Evolutionary conservation across 2,113 vertebrate species (phyloP), one percentile per base, ranked within the genome.

Genomic region (Corythornis cristatus): DNA sequence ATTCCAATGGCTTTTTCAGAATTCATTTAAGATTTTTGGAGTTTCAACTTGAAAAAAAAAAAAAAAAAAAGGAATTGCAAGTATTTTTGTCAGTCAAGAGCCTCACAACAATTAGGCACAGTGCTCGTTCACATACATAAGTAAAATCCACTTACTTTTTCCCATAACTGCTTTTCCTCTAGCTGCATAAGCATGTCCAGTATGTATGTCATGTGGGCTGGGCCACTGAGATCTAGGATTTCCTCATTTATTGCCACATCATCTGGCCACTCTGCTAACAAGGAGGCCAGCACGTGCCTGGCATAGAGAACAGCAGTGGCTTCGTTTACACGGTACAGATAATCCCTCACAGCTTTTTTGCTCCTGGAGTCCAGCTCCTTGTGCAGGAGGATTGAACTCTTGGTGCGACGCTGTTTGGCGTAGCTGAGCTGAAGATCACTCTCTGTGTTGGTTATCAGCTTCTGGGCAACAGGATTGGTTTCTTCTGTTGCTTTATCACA

Each of bases 171-270:
- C 91, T 98, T 99, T 89, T 99, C 99, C 95, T 99, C 99, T 56
- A 99, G 98, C 97, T 99, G 99, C 99, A 99, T 99, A 31, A 99
- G 97, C 99, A 99, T 99, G 96, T 99, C 99, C 97, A 99, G 97
- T 89, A 99, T 99, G 96, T 99, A 99, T 22, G 99, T 99, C 98
- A 99, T 99, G 61, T 99, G 99, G 10, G 99, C 99, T 13, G 99
- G 98, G 5, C 99, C 98, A 25, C 97, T 99, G 62, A 99, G 98
- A 58, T 99, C 99, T 66, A 99, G 97, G 83, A 98, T 98, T 75
- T 99, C 99, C 90, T 99, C 99, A 8, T 98, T 99, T 89, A 99
- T 96, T 3, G 98, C 95, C 60, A 98, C 95, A 2, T 98, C 98
- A 12, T 96, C 93, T 0, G 99, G 99, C 99, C 99, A 99, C 95